Conservation (phyloP, 2,113 vertebrate genomes). For the Menura novaehollandiae region DNA sequence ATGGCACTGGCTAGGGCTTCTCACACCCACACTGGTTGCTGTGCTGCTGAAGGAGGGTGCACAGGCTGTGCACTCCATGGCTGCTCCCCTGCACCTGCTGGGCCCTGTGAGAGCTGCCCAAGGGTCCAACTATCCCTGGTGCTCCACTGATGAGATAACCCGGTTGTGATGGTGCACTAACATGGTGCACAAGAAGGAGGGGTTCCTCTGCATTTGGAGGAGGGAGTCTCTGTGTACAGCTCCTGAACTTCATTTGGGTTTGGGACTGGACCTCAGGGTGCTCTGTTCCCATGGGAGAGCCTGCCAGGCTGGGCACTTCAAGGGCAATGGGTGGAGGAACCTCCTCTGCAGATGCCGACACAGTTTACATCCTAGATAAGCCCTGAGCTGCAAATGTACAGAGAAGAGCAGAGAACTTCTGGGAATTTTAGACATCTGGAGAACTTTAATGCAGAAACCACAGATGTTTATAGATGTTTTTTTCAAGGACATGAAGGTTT, state of each 20-base stretch:
- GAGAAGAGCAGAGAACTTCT: neutral
- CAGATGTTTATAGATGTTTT: constrained; percentile 11
- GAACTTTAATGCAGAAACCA: constrained; percentile 16
- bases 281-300: neutral
- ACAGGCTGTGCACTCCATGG: neutral
- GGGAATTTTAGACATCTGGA: constrained; percentile 29
- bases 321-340: neutral
- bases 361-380: neutral
- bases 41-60: neutral
- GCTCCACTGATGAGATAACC: rapidly evolving
- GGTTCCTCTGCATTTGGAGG: neutral
- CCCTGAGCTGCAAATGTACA: neutral
- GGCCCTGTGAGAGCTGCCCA: rapidly evolving
- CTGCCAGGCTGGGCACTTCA: neutral
- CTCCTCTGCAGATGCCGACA: neutral
- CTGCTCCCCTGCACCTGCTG: neutral
- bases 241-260: neutral
- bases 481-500: neutral
- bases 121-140: rapidly evolving
- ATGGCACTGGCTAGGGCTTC: rapidly evolving
- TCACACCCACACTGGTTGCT: rapidly evolving
- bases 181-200: neutral
- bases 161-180: rapidly evolving
- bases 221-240: neutral
- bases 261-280: neutral